A percentile compares a stretch with the other conserved stretches of the same genome.
These are phyloP conservation scores for Myotis myotis DNA, from an alignment of 2,797 vertebrate genomes.

Conservation along the genomic window DNA sequence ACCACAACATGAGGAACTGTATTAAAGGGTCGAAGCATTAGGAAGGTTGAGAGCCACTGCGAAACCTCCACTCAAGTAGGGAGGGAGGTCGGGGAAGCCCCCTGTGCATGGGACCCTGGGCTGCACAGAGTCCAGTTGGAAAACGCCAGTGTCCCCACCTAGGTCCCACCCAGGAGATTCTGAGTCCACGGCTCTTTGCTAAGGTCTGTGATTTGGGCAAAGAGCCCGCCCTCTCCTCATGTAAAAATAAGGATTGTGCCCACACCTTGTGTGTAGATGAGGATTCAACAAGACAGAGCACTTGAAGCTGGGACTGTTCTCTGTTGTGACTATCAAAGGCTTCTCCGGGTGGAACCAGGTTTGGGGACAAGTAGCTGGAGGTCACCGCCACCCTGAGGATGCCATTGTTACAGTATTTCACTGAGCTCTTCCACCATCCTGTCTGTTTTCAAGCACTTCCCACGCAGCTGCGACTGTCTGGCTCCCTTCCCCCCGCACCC, in stretches of 20 bases:
- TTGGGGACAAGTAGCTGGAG: not conserved
- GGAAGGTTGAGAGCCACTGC: no score
- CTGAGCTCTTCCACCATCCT: not conserved
- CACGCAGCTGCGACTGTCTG: not conserved
- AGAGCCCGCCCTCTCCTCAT: not conserved
- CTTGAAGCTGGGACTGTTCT: not conserved
- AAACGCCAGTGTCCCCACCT: accelerated
- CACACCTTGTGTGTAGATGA: not conserved
- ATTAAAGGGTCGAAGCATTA: no score
- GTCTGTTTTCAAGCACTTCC: not conserved
- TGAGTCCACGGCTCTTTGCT: not conserved
- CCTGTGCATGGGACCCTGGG: not conserved
- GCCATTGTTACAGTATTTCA: not conserved
- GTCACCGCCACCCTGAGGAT: not conserved
- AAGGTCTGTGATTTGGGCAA: not conserved
- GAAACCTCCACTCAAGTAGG: not conserved
- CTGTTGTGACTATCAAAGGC: not conserved
- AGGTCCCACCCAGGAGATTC: not conserved
- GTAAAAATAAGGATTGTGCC: not conserved
- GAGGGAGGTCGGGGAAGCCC: accelerated
- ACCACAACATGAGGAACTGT: no score
- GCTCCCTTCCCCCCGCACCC: not conserved
- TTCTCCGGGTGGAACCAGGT: constrained; percentile 12
- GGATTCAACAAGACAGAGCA: not conserved
- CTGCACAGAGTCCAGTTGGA: not conserved